Percentiles rank a stretch among this genome's conserved stretches.
Evolutionary conservation across 1,140 invertebrate species (phyloP).

Genomic region (Gonatopus flavifemur): DNA sequence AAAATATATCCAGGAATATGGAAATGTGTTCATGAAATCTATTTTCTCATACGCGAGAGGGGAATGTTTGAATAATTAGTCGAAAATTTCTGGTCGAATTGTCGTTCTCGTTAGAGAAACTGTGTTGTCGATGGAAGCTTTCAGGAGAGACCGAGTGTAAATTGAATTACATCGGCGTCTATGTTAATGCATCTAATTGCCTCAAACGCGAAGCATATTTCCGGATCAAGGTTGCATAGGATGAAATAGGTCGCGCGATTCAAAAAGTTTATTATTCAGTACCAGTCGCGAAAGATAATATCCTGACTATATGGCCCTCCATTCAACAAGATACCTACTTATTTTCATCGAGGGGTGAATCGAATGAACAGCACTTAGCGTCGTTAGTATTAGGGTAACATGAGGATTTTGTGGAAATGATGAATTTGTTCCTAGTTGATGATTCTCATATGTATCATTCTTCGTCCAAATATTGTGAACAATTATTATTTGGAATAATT

Average conservation of each 20-base stretch:
- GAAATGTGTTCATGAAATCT: too few relatives aligned
- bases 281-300: constrained; percentile 22
- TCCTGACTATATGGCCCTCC: constrained; percentile 28
- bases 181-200: constrained; percentile 42
- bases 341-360: background rate
- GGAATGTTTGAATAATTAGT: too few relatives aligned
- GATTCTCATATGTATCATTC: too few relatives aligned
- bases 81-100: too few relatives aligned
- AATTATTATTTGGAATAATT: too few relatives aligned
- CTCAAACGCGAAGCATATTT: constrained; percentile 53
- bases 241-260: constrained; percentile 16
- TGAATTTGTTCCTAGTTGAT: too few relatives aligned
- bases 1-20: too few relatives aligned
- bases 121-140: background rate
- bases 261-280: background rate
- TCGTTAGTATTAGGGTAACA: constrained; percentile 12
- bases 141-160: constrained; percentile 9
- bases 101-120: too few relatives aligned
- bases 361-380: background rate
- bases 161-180: constrained; percentile 23
- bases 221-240: constrained; percentile 39
- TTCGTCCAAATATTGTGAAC: too few relatives aligned
- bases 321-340: constrained; percentile 14
- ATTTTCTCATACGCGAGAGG: too few relatives aligned
- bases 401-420: too few relatives aligned